Percentiles rank a stretch among this genome's conserved stretches.
Conservation (phyloP, 2,888 invertebrate species). For the Ophioninae sp. region DNA sequence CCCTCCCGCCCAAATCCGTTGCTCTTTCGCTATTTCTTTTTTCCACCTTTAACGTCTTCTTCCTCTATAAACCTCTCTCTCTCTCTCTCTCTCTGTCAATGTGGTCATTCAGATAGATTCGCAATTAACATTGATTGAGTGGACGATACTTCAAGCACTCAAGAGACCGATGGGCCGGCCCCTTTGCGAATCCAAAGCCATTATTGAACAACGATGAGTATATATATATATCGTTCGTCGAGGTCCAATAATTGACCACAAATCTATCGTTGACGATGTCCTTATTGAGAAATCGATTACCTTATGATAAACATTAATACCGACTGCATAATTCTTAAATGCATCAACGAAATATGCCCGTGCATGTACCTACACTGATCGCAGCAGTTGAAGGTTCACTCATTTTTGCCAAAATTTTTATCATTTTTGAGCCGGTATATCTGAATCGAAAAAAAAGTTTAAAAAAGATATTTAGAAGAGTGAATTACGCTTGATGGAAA, state of each 20-base stretch:
- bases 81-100: background rate
- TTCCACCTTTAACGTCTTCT: background rate
- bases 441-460: too few relatives aligned
- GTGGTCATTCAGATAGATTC: conserved; percentile 25
- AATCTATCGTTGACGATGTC: background rate
- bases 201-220: background rate
- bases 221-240: background rate
- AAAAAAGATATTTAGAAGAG: too few relatives aligned
- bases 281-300: background rate
- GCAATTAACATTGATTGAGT: conserved; percentile 28
- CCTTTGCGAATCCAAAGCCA: background rate
- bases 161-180: background rate
- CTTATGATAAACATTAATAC: background rate
- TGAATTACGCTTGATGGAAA: too few relatives aligned
- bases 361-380: too few relatives aligned
- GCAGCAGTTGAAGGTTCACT: too few relatives aligned
- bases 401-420: too few relatives aligned
- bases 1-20: background rate
- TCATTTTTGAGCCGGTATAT: too few relatives aligned
- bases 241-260: background rate
- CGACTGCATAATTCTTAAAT: background rate
- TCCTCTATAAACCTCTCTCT: background rate
- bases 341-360: background rate
- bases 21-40: background rate
- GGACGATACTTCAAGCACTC: conserved; percentile 8